Conservation (phyloP, 2,888 invertebrate species). For the Cheilosia soror region DNA sequence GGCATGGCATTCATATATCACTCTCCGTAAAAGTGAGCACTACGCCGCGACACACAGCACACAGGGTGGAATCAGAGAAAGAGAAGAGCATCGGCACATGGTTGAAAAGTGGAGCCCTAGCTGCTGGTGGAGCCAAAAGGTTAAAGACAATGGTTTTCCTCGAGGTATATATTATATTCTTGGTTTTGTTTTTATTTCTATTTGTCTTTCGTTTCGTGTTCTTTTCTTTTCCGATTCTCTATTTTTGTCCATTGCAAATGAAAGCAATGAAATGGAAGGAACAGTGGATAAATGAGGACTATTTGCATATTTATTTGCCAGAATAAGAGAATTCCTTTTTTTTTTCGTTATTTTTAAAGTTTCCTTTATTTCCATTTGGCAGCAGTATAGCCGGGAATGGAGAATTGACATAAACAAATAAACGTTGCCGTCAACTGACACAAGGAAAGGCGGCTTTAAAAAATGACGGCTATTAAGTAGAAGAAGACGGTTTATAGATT, state of each 20-base stretch:
- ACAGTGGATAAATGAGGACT: conserved; percentile 72
- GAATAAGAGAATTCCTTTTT: conserved; percentile 25
- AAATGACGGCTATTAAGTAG: conserved; percentile 7
- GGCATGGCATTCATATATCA: conserved; percentile 70
- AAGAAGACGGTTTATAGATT: conserved; percentile 17
- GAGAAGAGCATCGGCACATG: conserved; percentile 44
- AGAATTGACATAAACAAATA: conserved; percentile 71
- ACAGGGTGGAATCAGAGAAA: neutral
- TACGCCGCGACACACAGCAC: neutral
- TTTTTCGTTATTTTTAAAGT: neutral
- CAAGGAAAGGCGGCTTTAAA: conserved; percentile 36
- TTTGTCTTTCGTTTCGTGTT: conserved; percentile 38
- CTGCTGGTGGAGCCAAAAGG: conserved; percentile 47
- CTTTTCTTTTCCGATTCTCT: conserved; percentile 12
- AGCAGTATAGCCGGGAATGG: conserved; percentile 39
- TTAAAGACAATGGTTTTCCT: conserved; percentile 65
- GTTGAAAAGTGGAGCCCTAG: neutral
- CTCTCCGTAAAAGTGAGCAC: conserved; percentile 35
- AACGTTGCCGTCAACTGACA: conserved; percentile 44
- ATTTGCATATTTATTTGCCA: conserved; percentile 72
- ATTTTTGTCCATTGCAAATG: conserved; percentile 69
- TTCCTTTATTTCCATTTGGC: conserved; percentile 53
- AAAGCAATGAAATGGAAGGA: conserved; percentile 76
- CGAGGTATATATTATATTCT: conserved; percentile 55
- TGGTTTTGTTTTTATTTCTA: conserved; percentile 63